A percentile compares a stretch with the other conserved stretches of the same genome.
These are phyloP conservation scores for Rattus rattus DNA, from an alignment of 2,113 vertebrate species.

Conservation along the genomic window DNA sequence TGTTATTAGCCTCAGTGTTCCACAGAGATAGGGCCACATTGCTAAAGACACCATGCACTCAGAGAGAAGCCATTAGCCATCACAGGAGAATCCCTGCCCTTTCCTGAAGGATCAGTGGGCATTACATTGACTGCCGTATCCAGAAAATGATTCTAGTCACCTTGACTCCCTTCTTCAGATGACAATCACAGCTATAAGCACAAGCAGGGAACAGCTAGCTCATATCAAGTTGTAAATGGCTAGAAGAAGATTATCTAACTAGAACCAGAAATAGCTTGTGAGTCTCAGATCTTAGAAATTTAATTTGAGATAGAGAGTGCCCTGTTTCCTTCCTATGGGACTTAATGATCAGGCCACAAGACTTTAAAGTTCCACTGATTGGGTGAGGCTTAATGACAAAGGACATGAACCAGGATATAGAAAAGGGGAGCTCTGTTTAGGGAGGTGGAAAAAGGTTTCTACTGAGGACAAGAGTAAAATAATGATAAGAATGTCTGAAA, in stretches of 20 bases:
- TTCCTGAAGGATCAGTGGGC: neutral
- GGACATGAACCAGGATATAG: too few relatives aligned
- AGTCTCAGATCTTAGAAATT: neutral
- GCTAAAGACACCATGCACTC: neutral
- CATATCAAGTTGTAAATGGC: constrained; percentile 18
- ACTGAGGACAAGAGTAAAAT: neutral
- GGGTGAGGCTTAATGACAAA: neutral
- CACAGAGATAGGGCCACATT: neutral
- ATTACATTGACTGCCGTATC: neutral
- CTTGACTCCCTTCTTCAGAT: neutral
- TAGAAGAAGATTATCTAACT: neutral
- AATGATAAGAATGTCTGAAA: neutral
- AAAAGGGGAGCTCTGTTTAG: neutral
- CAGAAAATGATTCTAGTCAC: neutral
- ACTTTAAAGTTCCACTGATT: neutral
- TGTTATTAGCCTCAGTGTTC: neutral
- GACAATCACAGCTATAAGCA: constrained; percentile 3
- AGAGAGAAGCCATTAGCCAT: neutral
- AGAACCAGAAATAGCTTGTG: neutral
- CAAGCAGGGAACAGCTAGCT: neutral
- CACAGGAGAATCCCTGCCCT: neutral
- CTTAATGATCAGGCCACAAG: neutral
- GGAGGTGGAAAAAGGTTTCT: neutral
- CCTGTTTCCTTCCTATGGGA: neutral
- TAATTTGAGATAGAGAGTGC: neutral